Percentiles rank a stretch among this genome's conserved stretches.
These are phyloP conservation scores for Melipona quadrifasciata DNA, from an alignment of 1,140 invertebrate species.

Conservation along the genomic window DNA sequence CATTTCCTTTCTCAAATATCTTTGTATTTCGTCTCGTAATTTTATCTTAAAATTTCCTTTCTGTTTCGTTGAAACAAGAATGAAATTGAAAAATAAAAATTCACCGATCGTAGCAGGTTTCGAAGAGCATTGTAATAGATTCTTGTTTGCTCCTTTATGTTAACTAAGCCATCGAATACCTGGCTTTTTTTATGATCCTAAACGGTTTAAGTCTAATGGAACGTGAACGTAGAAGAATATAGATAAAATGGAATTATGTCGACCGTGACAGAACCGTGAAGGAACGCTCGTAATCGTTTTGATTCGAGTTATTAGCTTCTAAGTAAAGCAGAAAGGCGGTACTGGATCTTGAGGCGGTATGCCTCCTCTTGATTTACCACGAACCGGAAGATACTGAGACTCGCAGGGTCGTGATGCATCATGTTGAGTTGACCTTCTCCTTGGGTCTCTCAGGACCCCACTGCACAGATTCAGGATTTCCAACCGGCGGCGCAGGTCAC, in stretches of 20 bases:
- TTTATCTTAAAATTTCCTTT: no score
- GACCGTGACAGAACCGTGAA: constrained; percentile 2
- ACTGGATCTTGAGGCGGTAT: constrained; percentile 5
- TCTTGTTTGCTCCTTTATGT: neutral
- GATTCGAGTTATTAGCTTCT: neutral
- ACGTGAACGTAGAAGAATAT: neutral
- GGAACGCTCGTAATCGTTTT: constrained; percentile 9
- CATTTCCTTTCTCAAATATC: no score
- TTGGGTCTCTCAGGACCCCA: constrained; percentile 46
- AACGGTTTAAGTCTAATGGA: neutral
- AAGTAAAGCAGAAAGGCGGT: constrained; percentile 22
- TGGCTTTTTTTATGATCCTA: neutral
- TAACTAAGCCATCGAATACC: neutral
- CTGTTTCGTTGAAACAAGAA: no score
- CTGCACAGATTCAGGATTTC: constrained; percentile 40
- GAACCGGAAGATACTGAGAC: constrained; percentile 36
- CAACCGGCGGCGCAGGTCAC: constrained; percentile 2
- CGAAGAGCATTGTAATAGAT: no score
- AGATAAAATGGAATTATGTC: constrained; percentile 4
- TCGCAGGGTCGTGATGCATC: constrained; percentile 42
- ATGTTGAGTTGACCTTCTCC: constrained; percentile 34
- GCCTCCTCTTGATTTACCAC: constrained; percentile 45
- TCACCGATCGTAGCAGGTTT: no score
- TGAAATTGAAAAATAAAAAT: no score
- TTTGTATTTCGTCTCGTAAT: no score